Percentiles rank a stretch among this genome's conserved stretches.
These are phyloP conservation scores for Furcula furcula DNA, from an alignment of 2,888 invertebrate genomes.

Conservation along the genomic window DNA sequence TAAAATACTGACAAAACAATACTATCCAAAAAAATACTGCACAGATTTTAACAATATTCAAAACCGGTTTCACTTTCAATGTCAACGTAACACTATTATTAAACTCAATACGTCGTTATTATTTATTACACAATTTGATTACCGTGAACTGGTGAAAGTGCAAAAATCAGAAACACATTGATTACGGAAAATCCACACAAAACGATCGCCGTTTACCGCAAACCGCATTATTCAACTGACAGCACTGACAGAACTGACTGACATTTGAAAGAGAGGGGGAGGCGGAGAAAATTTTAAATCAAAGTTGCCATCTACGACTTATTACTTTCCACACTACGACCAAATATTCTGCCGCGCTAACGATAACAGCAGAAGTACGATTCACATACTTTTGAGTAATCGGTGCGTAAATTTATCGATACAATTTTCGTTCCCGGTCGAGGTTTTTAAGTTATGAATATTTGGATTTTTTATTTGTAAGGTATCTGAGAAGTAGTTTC, in stretches of 20 bases:
- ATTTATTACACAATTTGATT: constrained; percentile 37
- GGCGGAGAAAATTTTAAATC: constrained; percentile 15
- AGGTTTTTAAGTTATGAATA: too few relatives aligned
- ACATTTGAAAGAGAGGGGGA: constrained; percentile 27
- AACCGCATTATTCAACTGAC: constrained; percentile 66
- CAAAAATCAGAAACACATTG: constrained; percentile 44
- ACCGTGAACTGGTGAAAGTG: constrained; percentile 54
- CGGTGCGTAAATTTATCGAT: too few relatives aligned
- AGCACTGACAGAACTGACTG: constrained; percentile 38
- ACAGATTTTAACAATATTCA: constrained; percentile 25
- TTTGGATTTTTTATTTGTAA: too few relatives aligned
- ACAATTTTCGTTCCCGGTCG: too few relatives aligned
- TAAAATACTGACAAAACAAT: constrained; percentile 60
- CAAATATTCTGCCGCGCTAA: too few relatives aligned
- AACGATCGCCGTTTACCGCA: constrained; percentile 45
- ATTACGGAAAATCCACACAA: constrained; percentile 35
- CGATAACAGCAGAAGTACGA: too few relatives aligned
- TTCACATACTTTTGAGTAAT: too few relatives aligned
- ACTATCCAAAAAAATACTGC: constrained; percentile 50
- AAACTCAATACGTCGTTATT: constrained; percentile 15
- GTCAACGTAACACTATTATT: constrained; percentile 10
- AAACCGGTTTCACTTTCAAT: constrained; percentile 13
- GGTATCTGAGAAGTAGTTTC: too few relatives aligned
- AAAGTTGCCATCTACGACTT: constrained; percentile 28
- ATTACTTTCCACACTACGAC: too few relatives aligned